phyloP scores from a whole-genome alignment of 2,113 vertebrate species.

The Prinia subflava region DNA sequence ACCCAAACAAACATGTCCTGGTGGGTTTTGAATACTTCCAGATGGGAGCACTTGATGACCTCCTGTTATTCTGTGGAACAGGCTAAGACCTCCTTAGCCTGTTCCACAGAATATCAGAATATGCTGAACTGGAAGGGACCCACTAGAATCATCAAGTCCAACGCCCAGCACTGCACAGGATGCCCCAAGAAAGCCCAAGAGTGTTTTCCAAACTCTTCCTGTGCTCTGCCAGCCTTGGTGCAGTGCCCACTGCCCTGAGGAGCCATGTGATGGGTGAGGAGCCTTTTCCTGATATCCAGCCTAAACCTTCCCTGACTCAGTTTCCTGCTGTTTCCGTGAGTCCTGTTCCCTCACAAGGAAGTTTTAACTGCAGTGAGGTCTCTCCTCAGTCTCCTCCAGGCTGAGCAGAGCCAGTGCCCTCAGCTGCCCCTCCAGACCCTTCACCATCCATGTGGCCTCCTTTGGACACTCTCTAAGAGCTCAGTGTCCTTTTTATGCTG shows the following conservation, averaged over 20 bases:
- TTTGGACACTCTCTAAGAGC: neutral
- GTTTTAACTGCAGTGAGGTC: neutral
- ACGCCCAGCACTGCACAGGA: neutral
- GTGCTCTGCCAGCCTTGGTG: neutral
- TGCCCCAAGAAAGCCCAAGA: fast-evolving
- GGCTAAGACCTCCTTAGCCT: neutral
- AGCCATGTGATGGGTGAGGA: neutral
- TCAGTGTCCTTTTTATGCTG: neutral
- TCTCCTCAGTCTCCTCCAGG: neutral
- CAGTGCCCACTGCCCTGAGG: neutral
- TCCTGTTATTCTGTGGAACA: neutral
- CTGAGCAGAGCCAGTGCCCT: neutral
- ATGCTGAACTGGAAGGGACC: neutral
- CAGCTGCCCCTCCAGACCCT: neutral
- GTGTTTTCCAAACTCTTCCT: fast-evolving
- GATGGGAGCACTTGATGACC: neutral
- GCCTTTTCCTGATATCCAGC: neutral
- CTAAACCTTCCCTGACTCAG: neutral
- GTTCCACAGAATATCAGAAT: neutral
- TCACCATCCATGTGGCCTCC: neutral
- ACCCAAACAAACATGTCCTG: fast-evolving
- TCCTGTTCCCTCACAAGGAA: no score
- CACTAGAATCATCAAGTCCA: neutral
- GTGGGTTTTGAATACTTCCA: neutral
- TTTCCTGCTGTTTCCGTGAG: no score